Evolutionary conservation across 2,888 invertebrate species (phyloP), one percentile per base, ranked within the genome.

Genomic region (Athalia cordata): DNA sequence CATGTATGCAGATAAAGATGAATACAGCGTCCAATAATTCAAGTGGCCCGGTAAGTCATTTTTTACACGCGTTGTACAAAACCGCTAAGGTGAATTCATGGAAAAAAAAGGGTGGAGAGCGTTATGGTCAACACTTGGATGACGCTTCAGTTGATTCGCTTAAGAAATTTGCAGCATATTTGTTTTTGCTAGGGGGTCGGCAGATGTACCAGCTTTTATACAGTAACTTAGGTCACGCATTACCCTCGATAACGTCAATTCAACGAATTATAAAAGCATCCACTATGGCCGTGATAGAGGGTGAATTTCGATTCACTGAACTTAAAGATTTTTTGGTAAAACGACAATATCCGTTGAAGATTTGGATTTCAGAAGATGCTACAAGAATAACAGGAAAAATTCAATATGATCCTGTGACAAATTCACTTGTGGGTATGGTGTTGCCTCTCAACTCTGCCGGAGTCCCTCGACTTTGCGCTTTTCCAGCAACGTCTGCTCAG

Each of bases 281-380:
- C 15, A 61, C 61, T 8, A 64, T 5, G 3, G 7, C 64, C 11
- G 64, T 64, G 11, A 64, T 43, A 7, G 82, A 84, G 79, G 82
- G 84, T 45, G 61, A 62, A 57, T 81, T 81, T 66, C 74, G 81
- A 65, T 67, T 81, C 15, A 66, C 79, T 65, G 81, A 82, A 43
- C 77, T 84, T 59, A 81, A 81, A 68, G 49, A 65, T 49, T 83
- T 82, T 79, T 79, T 84, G 57, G 45, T 67, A 6, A 13, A 13
- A 3, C 62, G 81, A 77, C 77, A 79, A 61, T 80, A 80, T 47
- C 81, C 83, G n/a, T 61, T 77, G 7, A 66, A 74, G 3, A 78
- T 85, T 50, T 83, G 81, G 81, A 52, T 81, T 13, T 79, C 79
- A 15, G 81, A 81, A 74, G 81, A 81, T 75, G 80, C 77, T 5